Evolutionary conservation across 2,113 vertebrate genomes (phyloP).

Genomic region (Ophthalmolycus amberensis): DNA sequence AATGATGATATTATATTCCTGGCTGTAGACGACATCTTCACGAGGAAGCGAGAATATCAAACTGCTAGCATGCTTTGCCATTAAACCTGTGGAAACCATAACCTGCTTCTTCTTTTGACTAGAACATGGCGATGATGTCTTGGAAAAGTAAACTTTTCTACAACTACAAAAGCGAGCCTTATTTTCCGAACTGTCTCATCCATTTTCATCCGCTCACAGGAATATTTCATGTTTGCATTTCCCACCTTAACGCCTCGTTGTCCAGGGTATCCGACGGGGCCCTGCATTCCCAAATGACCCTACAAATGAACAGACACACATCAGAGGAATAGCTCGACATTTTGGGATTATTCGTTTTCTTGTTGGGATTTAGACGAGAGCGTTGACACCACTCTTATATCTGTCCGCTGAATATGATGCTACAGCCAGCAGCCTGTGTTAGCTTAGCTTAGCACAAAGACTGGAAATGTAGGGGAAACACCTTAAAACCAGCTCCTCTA

Average conservation of each 20-base stretch:
- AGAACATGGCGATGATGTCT: not conserved
- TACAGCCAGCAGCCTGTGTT: not conserved
- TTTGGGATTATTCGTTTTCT: not conserved
- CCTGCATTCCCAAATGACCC: conserved; percentile 93
- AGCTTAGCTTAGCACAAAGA: not conserved
- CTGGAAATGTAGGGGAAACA: not conserved
- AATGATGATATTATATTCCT: not conserved
- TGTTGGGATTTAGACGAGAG: not conserved
- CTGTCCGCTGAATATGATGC: not conserved
- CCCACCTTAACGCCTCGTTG: conserved; percentile 94
- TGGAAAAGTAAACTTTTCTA: not conserved
- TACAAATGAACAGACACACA: conserved; percentile 57
- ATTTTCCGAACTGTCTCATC: not conserved
- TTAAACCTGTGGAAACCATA: not conserved
- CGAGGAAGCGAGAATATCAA: not conserved
- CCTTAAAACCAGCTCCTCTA: no score
- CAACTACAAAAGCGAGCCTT: not conserved
- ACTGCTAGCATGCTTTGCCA: not conserved
- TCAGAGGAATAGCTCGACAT: not conserved
- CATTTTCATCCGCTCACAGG: not conserved
- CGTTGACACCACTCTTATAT: not conserved
- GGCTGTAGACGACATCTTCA: not conserved
- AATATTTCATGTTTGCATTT: not conserved
- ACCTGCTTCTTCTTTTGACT: not conserved
- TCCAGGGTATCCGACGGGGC: conserved; percentile 93